Base-by-base conservation (phyloP, 1,140 invertebrate genomes). In the Eumaeus atala region DNA sequence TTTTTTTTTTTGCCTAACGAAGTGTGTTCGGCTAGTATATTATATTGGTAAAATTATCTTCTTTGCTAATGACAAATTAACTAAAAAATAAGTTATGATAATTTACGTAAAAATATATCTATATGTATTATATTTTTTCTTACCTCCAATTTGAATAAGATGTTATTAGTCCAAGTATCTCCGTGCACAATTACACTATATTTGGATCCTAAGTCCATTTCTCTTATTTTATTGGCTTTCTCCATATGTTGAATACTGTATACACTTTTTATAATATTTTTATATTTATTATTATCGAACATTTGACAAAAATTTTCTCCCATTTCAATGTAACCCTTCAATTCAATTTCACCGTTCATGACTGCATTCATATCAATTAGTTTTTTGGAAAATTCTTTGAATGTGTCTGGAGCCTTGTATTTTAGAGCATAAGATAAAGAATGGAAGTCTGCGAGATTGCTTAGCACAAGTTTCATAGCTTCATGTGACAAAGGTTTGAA, bases 401-500 rank as follows among this genome's bases (percentile, higher is more conserved):
- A 64, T 9, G 18, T 53, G 16, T 61, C 51, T 16, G 59, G 65
- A 38, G 61, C 51, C 42, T 51, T 50, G 11, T 58, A 0, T 50
- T 48, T 56, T 9, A 66, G 44, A 9, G 48, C 67, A 48, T 44
- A 66, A 3, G 67, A 64, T 9, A 70, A 47, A 0, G 62, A 64
- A 51, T 70, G 62, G 11, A 51, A 57, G 12, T 48, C 58, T 5
- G 67, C 64, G 35, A 70, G 51, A 12, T 57, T 53, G 16, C 54
- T 56, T 3, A 64, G 36, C 11, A 64, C 51, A 6, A 58, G 21
- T 36, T 57, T 64, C 1, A 67, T 36, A 16, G 50, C 59, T 48
- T 64, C 53, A n/a, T 59, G 51, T 3, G 48, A n/a, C 33, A 64
- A 16, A n/a, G 62, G 34, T 21, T 54, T 58, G 14, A 54, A 57